These are phyloP conservation scores for Gymnopithys bicolor DNA, from an alignment of 2,797 vertebrate species.

Conservation along the genomic window DNA sequence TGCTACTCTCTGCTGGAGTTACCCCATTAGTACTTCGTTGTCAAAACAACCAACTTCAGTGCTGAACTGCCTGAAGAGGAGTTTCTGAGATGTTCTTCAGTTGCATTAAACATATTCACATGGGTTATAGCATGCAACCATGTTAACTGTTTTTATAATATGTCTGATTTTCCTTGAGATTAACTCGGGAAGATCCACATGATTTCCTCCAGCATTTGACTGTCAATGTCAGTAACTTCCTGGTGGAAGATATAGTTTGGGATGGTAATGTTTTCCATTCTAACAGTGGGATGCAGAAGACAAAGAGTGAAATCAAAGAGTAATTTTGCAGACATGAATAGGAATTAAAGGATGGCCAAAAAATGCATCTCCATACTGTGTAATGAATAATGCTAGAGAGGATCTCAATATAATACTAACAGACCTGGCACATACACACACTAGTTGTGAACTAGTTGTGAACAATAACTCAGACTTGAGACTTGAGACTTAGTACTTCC, in stretches of 20 bases:
- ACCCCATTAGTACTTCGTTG: neutral
- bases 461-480: neutral
- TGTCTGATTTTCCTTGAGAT: neutral
- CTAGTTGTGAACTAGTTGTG: neutral
- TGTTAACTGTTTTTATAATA: neutral
- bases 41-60: neutral
- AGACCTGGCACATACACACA: neutral
- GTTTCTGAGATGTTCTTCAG: neutral
- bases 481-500: neutral
- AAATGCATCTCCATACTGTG: rapidly evolving
- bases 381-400: neutral
- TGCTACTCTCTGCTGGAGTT: neutral
- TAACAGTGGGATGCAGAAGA: neutral
- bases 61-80: neutral
- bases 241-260: neutral
- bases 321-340: neutral
- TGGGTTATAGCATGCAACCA: neutral
- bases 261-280: neutral
- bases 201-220: neutral
- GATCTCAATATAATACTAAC: neutral
- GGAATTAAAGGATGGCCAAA: neutral
- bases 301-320: neutral
- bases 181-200: neutral
- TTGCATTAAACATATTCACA: neutral
- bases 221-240: neutral